Conservation (phyloP, 2,113 vertebrate genomes). For the Arothron firmamentum region DNA sequence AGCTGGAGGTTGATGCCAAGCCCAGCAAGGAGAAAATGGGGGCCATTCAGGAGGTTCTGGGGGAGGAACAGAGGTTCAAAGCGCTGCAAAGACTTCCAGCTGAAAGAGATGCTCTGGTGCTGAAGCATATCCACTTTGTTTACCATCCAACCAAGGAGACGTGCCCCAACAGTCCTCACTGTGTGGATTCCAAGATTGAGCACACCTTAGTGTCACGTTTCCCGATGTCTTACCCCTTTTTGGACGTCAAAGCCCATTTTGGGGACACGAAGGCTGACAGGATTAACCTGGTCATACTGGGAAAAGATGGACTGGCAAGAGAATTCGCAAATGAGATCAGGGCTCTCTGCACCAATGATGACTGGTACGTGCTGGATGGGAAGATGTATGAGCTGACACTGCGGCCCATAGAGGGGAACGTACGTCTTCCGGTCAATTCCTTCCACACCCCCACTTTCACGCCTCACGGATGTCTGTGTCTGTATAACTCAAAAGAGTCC, state of each 20-base stretch:
- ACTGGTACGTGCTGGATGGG: conserved; percentile 91
- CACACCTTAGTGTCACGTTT: conserved; percentile 82
- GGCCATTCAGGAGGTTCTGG: conserved; percentile 93
- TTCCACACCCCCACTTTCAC: conserved; percentile 93
- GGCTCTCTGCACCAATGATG: conserved; percentile 92
- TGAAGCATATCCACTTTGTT: conserved; percentile 98
- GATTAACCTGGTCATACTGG: conserved; percentile 92
- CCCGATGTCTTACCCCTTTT: conserved; percentile 79
- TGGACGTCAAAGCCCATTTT: conserved; percentile 78
- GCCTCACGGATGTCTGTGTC: conserved; percentile 93
- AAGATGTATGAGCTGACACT: conserved; percentile 94
- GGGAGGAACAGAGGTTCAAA: conserved; percentile 93
- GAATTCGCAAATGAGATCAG: conserved; percentile 97
- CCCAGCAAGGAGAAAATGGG: conserved; percentile 99
- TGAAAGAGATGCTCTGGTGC: conserved; percentile 90
- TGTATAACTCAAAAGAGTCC: conserved; percentile 97
- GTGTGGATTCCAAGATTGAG: conserved; percentile 88
- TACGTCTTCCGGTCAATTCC: conserved; percentile 93
- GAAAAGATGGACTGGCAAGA: conserved; percentile 92
- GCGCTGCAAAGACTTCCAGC: conserved; percentile 92
- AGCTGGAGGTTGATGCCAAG: conserved; percentile 94
- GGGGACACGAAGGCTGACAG: conserved; percentile 81
- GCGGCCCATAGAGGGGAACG: conserved; percentile 93
- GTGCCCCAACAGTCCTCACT: conserved; percentile 85
- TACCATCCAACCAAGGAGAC: conserved; percentile 98